Base-by-base conservation (phyloP, 2,797 vertebrate genomes). In the Potorous gilbertii region DNA sequence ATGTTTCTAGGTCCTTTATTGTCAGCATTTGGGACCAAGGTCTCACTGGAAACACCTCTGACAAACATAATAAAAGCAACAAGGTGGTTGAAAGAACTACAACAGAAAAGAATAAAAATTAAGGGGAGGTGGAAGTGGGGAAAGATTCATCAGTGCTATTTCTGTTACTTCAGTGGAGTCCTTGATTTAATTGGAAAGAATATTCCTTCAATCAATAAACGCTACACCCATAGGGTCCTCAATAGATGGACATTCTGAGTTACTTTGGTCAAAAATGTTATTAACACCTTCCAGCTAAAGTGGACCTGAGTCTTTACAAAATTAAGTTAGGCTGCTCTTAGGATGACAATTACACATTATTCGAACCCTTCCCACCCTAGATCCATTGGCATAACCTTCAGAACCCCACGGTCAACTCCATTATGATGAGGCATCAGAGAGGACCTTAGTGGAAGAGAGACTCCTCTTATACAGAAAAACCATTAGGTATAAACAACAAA, bases 61-160 rank as follows among this genome's bases (percentile, higher is more conserved):
- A 50, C 90, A 40, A 21, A 40, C 18, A 40, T 81, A 74, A 74
- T 40, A 74, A 74, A 74, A 21, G 16, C 5, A 81, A 24, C 24
- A 81, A 40, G 66, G n/a, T 21, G 18, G n/a, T 21, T 81, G n/a
- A n/a, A 81, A 81, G n/a, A 81, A 40, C 21, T 66, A n/a, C 14
- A n/a, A 6, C 24, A 81, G 16, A 66, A 40, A 18, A 81, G 66
- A 81, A 81, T 24, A 40, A 81, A 40, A 40, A 40, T 81, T 81
- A 40, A 91, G 13, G 14, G 46, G 2, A 18, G 31, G 10, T 1
- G 1, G 18, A 0, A 1, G 6, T 54, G 34, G 11, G 21, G 29
- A 62, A 56, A 29, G 18, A 31, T 16, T 54, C 4, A 3, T 57
- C 74, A 54, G 1, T 34, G 57, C 57, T 28, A 11, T 40, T 24